Evolutionary conservation across 2,797 vertebrate species (phyloP).

Genomic region (Amazona finschi): DNA sequence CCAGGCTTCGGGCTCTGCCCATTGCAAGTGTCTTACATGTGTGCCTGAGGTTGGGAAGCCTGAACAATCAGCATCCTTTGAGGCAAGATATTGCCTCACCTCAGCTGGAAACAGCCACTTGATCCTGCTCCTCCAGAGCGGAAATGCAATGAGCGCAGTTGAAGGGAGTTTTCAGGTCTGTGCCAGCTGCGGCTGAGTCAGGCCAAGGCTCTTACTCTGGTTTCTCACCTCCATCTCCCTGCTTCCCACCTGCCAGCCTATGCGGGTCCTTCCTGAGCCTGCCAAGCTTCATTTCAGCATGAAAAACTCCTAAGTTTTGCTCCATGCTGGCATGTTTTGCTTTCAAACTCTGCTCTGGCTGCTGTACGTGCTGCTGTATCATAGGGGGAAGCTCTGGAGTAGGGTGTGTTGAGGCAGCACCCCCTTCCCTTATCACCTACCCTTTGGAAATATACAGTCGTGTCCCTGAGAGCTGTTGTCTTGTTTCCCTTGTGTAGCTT

Average conservation of each 20-base stretch:
- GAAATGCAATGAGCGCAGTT: no score
- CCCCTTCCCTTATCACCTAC: no score
- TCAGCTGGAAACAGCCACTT: neutral
- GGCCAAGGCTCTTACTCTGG: neutral
- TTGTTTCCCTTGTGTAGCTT: neutral
- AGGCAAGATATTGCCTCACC: neutral
- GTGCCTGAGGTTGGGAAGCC: neutral
- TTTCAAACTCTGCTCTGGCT: neutral
- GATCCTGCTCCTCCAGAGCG: neutral
- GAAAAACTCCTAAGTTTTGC: neutral
- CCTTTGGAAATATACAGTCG: rapidly evolving
- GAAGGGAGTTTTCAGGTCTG: neutral
- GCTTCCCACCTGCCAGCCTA: neutral
- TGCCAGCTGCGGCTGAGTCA: neutral
- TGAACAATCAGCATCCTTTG: neutral
- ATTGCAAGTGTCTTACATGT: rapidly evolving
- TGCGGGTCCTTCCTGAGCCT: neutral
- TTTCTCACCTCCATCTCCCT: neutral
- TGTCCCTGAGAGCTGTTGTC: neutral
- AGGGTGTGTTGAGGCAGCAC: neutral
- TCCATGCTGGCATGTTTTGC: neutral
- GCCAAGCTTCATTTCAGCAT: neutral
- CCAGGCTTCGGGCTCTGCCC: neutral
- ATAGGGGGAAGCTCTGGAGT: rapidly evolving
- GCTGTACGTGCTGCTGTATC: rapidly evolving